Base-by-base conservation (phyloP, 2,113 vertebrate genomes). In the Petrocephalus zakoni region DNA sequence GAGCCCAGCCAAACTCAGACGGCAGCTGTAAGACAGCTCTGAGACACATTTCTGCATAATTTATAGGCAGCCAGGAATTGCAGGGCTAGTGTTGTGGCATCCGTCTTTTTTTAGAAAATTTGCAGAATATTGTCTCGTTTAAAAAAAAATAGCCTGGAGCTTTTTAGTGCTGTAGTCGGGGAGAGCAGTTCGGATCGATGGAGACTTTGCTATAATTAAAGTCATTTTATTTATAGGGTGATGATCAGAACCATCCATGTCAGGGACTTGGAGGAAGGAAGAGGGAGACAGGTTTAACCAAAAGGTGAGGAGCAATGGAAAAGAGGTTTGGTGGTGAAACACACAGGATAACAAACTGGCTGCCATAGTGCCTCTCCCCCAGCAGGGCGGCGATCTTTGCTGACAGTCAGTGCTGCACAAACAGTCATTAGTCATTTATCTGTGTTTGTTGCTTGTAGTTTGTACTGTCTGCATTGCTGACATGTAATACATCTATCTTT, bases 21-120 rank as follows among this genome's bases (percentile, higher is more conserved):
- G 72, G 34, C 72, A 19, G 72, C 72, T 42, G 72, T 19, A 78
- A 78, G 72, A 78, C 72, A 78, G 81, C 37, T 84, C 47, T n/a
- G 47, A 84, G 72, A 78, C 72, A 78, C 72, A 42, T 84, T 37
- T 84, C 81, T 84, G 42, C 81, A 84, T 49, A 84, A 84, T 84
- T 84, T 25, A 84, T 84, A 84, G 21, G 47, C 81, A 84, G 81
- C 42, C 22, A 84, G 81, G 42, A 84, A 85, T 85, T 52, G 46
- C 49, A 25, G 82, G 82, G 49, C 72, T 78, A 42, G 72, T 78
- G 72, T 78, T 78, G 72, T 78, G 72, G 72, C 34, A 37, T 78
- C 34, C 15, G 17, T 78, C 72, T 78, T 78, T 78, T 78, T 78
- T 42, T 78, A 78, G 29, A 78, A 78, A 78, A 78, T 78, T 78